A percentile compares a stretch with the other conserved stretches of the same genome.
phyloP scores from a whole-genome alignment of 1,140 invertebrate genomes.

The Aphidius ervi region DNA sequence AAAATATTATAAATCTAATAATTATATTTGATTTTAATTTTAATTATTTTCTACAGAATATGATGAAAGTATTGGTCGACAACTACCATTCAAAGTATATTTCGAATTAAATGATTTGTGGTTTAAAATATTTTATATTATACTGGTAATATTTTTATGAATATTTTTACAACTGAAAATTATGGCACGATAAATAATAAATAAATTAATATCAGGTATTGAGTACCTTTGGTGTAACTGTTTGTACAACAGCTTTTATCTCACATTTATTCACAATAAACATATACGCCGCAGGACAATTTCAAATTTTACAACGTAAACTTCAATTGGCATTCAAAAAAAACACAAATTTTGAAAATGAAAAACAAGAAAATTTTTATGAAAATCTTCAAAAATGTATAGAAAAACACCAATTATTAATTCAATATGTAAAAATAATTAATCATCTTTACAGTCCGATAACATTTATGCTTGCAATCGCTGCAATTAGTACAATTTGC shows the following conservation, averaged over 20 bases:
- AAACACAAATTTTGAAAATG: too few relatives aligned
- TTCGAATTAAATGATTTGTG: constrained; percentile 28
- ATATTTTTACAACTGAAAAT: too few relatives aligned
- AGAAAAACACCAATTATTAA: constrained; percentile 30
- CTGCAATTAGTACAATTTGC: constrained; percentile 29
- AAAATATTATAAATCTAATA: too few relatives aligned
- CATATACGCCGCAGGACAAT: constrained; percentile 22
- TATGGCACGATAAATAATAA: too few relatives aligned
- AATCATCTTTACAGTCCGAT: constrained; percentile 30
- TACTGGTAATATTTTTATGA: too few relatives aligned
- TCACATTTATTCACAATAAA: constrained; percentile 24
- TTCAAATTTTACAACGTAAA: constrained; percentile 24
- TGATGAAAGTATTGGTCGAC: constrained; percentile 18
- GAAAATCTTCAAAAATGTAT: constrained; percentile 30
- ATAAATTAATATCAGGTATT: constrained; percentile 25
- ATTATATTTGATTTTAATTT: too few relatives aligned
- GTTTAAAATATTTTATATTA: too few relatives aligned
- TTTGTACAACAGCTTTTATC: constrained; percentile 26
- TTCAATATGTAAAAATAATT: constrained; percentile 28
- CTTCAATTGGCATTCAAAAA: constrained; percentile 15
- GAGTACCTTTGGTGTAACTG: constrained; percentile 17
- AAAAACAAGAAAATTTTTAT: not conserved
- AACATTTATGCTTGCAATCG: constrained; percentile 29
- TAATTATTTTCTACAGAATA: too few relatives aligned
- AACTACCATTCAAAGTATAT: constrained; percentile 29